These are phyloP conservation scores for Acrobasis suavella DNA, from an alignment of 2,888 invertebrate species.

Conservation along the genomic window DNA sequence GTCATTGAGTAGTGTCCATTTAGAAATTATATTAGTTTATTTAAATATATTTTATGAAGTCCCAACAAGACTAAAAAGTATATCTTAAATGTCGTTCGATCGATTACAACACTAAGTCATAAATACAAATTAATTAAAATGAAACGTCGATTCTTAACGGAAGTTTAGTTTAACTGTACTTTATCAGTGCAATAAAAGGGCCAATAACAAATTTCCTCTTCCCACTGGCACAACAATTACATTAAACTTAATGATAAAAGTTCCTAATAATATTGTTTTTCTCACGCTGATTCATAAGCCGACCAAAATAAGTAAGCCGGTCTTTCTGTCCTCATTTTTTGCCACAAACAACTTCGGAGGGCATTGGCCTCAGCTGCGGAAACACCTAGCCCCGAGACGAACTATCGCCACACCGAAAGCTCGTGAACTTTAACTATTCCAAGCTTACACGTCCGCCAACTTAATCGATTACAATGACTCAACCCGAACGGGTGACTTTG, in stretches of 20 bases:
- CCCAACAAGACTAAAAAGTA: too few relatives aligned
- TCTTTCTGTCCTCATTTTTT: slow-evolving; percentile 79
- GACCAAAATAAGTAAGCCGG: slow-evolving; percentile 75
- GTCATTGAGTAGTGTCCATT: too few relatives aligned
- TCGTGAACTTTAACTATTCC: slow-evolving; percentile 33
- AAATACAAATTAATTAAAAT: background rate
- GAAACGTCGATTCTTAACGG: background rate
- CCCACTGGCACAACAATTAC: slow-evolving; percentile 32
- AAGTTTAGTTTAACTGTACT: background rate
- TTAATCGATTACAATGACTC: slow-evolving; percentile 17
- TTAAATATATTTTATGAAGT: too few relatives aligned
- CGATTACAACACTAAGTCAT: too few relatives aligned
- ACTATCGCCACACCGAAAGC: slow-evolving; percentile 47
- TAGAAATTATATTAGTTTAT: too few relatives aligned
- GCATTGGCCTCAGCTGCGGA: slow-evolving; percentile 73
- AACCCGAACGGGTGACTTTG: slow-evolving; percentile 12
- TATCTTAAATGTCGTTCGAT: too few relatives aligned
- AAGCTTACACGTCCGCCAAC: slow-evolving; percentile 20
- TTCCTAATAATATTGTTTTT: slow-evolving; percentile 64
- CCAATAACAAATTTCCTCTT: slow-evolving; percentile 29
- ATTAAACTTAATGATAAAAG: slow-evolving; percentile 46
- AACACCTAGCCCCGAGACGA: slow-evolving; percentile 68
- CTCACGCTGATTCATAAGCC: slow-evolving; percentile 78
- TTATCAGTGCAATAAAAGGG: background rate
- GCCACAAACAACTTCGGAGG: slow-evolving; percentile 79